Evolutionary conservation across 2,113 vertebrate species (phyloP).

Genomic region (Onychostoma macrolepis): DNA sequence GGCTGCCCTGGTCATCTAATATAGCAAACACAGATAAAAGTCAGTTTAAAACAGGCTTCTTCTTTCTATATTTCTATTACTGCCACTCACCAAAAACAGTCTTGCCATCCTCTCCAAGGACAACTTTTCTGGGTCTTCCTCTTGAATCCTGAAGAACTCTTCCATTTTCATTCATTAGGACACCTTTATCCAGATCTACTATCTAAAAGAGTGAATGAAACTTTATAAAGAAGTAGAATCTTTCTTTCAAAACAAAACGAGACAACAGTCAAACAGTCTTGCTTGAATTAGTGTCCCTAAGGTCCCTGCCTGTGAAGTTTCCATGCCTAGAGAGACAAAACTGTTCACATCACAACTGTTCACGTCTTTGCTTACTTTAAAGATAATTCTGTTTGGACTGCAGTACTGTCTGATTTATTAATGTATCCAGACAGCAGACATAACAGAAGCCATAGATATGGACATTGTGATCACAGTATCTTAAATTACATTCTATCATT

Average conservation of each 20-base stretch:
- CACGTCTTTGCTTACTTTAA: constrained; percentile 32
- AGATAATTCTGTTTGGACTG: constrained; percentile 21
- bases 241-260: neutral
- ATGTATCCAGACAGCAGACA: neutral
- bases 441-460: neutral
- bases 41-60: neutral
- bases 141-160: constrained; percentile 91
- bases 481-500: neutral
- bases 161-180: constrained; percentile 93
- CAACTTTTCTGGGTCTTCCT: constrained; percentile 89
- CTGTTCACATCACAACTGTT: neutral
- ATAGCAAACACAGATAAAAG: constrained; percentile 25
- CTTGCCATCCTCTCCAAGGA: constrained; percentile 91
- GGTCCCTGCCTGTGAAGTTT: constrained; percentile 3
- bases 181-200: constrained; percentile 88
- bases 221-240: constrained; percentile 5
- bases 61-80: neutral
- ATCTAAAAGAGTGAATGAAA: constrained; percentile 73
- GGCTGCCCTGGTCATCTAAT: constrained; percentile 89
- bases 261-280: constrained; percentile 2
- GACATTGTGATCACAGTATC: neutral
- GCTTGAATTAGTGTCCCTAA: neutral
- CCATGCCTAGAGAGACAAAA: constrained; percentile 2
- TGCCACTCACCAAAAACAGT: constrained; percentile 89
- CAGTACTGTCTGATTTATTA: neutral